A percentile compares a stretch with the other conserved stretches of the same genome.
Conservation (phyloP, 1,140 invertebrate species). For the Steinernema khuongi region DNA sequence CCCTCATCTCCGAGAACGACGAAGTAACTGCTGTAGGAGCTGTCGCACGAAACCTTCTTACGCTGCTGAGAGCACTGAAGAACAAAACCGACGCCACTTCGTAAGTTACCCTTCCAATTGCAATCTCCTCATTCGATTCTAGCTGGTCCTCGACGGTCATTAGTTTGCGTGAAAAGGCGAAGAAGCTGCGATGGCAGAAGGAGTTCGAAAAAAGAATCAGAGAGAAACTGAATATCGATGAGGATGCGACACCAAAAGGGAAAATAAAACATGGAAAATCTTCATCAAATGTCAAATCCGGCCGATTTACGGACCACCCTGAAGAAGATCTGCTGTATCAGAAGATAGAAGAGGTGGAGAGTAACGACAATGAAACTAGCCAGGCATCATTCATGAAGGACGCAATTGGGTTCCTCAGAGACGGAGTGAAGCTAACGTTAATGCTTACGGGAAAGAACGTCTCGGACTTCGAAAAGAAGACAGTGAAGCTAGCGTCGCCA, state of each 20-base stretch:
- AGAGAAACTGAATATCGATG: not conserved
- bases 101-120: not conserved
- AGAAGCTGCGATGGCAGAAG: not conserved
- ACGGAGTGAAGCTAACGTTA: conserved; percentile 46
- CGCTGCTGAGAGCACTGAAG: not conserved
- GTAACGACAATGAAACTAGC: not conserved
- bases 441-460: conserved; percentile 40
- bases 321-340: not conserved
- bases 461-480: conserved; percentile 42
- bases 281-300: not conserved
- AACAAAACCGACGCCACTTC: not conserved
- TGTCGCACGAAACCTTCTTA: not conserved
- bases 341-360: not conserved
- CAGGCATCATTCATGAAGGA: not conserved
- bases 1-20: not conserved
- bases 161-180: not conserved
- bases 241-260: not conserved
- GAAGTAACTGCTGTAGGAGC: not conserved
- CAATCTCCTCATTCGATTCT: not conserved
- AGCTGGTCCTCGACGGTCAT: not conserved
- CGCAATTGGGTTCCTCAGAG: conserved; percentile 33
- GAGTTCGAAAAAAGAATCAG: not conserved
- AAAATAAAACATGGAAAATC: not conserved
- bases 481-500: conserved; percentile 39
- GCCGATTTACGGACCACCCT: not conserved